Evolutionary conservation across 2,797 vertebrate species (phyloP), one percentile per base, ranked within the genome.

Genomic region (Telmatherina bonti): DNA sequence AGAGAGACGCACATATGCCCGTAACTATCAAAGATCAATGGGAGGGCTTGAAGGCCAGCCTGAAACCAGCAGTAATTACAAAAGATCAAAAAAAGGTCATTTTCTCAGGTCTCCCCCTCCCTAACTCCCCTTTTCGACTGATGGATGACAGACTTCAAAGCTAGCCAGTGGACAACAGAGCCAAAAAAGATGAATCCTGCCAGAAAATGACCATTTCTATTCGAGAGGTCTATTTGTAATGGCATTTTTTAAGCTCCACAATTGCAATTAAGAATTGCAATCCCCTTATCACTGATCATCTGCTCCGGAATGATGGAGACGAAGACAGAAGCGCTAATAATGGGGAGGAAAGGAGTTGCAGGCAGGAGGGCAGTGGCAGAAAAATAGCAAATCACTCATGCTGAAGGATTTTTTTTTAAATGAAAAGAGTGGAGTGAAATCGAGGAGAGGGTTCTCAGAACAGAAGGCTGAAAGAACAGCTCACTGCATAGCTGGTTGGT

Each of bases 171-270:
- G 79, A 89, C 79, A 85, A 78, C 63, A 73, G 36, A 22, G 7
- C 82, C 75, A 76, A 81, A 58, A 79, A 91, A n/a, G 86, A 90
- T 90, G 77, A 91, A 92, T 89, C 88, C 82, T 0, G 47, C 47
- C 79, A 89, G 88, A 90, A 91, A 91, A 84, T 61, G 70, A 60
- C 75, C 72, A 88, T 90, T 88, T 85, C 72, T 74, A 83, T 85
- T 63, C 13, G n/a, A 78, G 72, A 76, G 60, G 49, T 82, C 69
- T 77, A 84, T 86, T 86, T 30, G 6, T 85, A 70, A 80, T 33
- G 59, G 58, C 36, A 78, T 67, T 29, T 68, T 70, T 79, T 84
- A 41, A 61, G 70, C 73, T 59, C 57, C 38, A 16, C 78, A 82
- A 81, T 87, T 87, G 85, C 52, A 64, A 54, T 54, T 41, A 41